Evolutionary conservation across 2,113 vertebrate species (phyloP).

Genomic region (Nerophis ophidion): DNA sequence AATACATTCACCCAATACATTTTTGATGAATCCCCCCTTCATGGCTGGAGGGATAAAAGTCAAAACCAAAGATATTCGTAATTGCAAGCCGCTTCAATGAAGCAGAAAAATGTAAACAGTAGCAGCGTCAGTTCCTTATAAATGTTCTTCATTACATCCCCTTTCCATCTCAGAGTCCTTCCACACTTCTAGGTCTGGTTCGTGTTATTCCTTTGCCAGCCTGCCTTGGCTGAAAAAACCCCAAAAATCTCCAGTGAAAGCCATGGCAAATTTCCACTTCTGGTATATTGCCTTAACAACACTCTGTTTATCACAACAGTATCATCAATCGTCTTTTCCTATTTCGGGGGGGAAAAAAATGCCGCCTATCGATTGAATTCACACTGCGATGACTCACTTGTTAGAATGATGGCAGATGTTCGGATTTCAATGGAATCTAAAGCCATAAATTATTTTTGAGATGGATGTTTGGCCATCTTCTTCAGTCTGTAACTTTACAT

Average conservation of each 20-base stretch:
- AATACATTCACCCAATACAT: too few species aligned
- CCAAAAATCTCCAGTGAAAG: conserved; percentile 5
- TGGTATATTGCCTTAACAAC: conserved; percentile 2
- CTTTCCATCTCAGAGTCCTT: conserved; percentile 49
- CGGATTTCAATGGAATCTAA: conserved; percentile 2
- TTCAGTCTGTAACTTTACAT: not conserved
- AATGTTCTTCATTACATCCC: conserved; percentile 35
- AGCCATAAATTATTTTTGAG: conserved; percentile 1
- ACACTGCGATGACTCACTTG: not conserved
- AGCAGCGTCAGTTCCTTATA: conserved; percentile 29
- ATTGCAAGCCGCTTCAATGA: conserved; percentile 20
- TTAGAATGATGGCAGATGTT: conserved; percentile 8
- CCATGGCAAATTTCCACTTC: conserved; percentile 28
- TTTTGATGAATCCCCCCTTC: too few species aligned
- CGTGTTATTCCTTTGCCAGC: conserved; percentile 32
- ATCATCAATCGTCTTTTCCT: conserved; percentile 3
- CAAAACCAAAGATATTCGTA: conserved; percentile 13
- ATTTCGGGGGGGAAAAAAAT: not conserved
- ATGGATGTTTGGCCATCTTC: not conserved
- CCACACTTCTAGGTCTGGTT: conserved; percentile 52
- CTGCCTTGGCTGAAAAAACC: conserved; percentile 18
- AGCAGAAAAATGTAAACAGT: conserved; percentile 48
- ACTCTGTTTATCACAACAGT: conserved; percentile 14
- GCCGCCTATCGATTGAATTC: conserved; percentile 6
- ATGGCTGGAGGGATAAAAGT: too few species aligned